A percentile compares a stretch with the other conserved stretches of the same genome.
Conservation (phyloP, 2,797 vertebrate genomes). For the Botia almorhae region DNA sequence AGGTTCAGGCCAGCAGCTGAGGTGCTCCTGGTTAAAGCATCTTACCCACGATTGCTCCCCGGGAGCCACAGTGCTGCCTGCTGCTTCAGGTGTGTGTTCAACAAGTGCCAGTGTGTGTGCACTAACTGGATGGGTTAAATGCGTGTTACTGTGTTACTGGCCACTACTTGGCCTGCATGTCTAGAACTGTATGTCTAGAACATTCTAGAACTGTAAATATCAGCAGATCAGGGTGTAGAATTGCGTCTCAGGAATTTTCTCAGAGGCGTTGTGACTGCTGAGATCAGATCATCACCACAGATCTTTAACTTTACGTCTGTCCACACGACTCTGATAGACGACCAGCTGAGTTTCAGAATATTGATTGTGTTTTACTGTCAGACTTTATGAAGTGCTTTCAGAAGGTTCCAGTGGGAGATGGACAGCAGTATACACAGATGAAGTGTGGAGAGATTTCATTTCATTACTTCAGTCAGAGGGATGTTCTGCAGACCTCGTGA, state of each 20-base stretch:
- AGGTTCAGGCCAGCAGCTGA: too few relatives aligned
- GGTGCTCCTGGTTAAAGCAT: too few relatives aligned
- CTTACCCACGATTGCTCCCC: too few relatives aligned
- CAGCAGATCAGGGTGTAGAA: conserved; percentile 1
- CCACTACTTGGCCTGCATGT: too few relatives aligned
- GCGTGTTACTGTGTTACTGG: too few relatives aligned
- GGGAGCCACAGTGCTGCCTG: too few relatives aligned
- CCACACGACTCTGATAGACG: background rate
- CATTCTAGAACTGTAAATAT: background rate
- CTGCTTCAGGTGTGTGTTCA: too few relatives aligned
- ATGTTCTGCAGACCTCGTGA: background rate
- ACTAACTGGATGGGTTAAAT: too few relatives aligned
- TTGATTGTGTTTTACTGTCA: background rate
- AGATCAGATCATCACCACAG: background rate
- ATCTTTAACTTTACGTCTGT: conserved; percentile 30
- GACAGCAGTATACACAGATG: background rate
- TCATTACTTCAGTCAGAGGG: background rate
- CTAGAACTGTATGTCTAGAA: too few relatives aligned
- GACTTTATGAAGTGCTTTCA: background rate
- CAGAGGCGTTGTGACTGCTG: background rate
- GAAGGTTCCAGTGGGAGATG: background rate
- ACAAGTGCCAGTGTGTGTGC: too few relatives aligned
- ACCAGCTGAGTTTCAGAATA: background rate
- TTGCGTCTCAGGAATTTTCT: background rate
- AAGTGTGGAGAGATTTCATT: background rate